Conservation (phyloP, 2,113 vertebrate genomes). For the human region GRCh38 chr4:25566501-25567000, state of each 20-base stretch:
- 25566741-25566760: neutral
- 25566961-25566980: too few species aligned
- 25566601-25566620: neutral
- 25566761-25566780: neutral
- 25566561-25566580: neutral
- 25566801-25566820: neutral
- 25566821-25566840: neutral
- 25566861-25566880: neutral
- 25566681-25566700: neutral
- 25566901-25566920: too few species aligned
- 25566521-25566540: neutral
- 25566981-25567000: too few species aligned
- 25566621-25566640: neutral
- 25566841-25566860: neutral
- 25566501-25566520: neutral
- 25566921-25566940: too few species aligned
- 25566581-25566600: neutral
- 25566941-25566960: too few species aligned
- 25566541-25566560: neutral
- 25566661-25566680: neutral
- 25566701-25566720: neutral
- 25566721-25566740: accelerated
- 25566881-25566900: neutral
- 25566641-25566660: neutral
- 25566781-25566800: neutral